Base-by-base conservation (phyloP, 2,888 invertebrate species). In the Stenurella melanura region DNA sequence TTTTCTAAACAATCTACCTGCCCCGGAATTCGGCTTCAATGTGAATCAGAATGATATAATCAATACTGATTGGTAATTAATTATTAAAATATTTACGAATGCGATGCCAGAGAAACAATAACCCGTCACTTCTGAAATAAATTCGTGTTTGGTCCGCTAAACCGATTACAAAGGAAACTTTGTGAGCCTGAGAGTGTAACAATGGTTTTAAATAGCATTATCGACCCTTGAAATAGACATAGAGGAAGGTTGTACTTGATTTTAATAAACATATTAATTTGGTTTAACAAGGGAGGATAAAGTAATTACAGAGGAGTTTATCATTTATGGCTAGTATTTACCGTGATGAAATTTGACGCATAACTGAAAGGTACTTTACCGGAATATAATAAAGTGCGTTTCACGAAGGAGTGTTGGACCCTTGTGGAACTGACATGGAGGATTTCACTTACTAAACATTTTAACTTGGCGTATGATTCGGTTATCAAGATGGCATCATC, bases 21-120 rank as follows among this genome's bases (percentile, higher is more conserved):
- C 9, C 30, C 7, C 30, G 30, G 30, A 34, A 7, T 34, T 34
- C 30, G 30, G 0, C 30, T 9, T 34, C 30, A 7, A 26, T 26
- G 21, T 26, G 4, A 26, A 34, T 34, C 30, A 34, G 30, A 34
- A 9, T 34, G 30, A 34, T 34, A 19, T 0, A 19, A 18, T 61
- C 19, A 19, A 61, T 61, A 61, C 18, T 19, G 7, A 64, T 17
- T 64, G 30, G 38, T 64, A 61, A 9, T 63, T 63, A 63, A 19
- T 30, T 50, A 50, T n/a, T 50, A 50, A 50, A 50, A 50, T 50
- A 50, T 50, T 50, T 50, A 50, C 50, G n/a, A 50, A 7, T 15
- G 50, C 0, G 50, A n/a, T n/a, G 50, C 50, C 50, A 50, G 50
- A 50, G 50, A 15, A 50, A 50, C 15, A 42, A 42, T 50, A 50